These are phyloP conservation scores for Arctia plantaginis DNA, from an alignment of 2,888 invertebrate species.

Conservation along the genomic window DNA sequence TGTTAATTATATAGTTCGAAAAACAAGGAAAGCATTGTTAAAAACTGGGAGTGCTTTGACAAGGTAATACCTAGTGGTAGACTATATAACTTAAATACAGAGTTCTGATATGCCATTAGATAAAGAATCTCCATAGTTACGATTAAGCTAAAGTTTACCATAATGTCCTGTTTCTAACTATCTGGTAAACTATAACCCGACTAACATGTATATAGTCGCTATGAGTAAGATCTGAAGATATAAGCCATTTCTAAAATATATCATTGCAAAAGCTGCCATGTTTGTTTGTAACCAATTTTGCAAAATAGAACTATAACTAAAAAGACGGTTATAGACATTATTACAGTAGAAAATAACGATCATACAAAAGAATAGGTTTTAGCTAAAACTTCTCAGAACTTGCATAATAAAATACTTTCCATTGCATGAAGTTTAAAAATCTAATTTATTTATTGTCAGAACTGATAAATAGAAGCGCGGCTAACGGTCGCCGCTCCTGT, in stretches of 20 bases:
- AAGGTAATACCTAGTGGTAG: too few relatives aligned
- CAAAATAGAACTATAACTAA: not conserved
- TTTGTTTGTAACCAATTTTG: not conserved
- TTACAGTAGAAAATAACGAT: not conserved
- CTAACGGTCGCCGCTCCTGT: conserved; percentile 22
- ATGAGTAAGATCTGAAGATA: too few relatives aligned
- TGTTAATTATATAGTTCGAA: too few relatives aligned
- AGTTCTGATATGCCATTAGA: too few relatives aligned
- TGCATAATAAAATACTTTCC: conserved; percentile 16
- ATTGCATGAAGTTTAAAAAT: conserved; percentile 27
- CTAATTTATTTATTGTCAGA: conserved; percentile 55
- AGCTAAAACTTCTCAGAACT: not conserved
- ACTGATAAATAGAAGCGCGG: conserved; percentile 28
- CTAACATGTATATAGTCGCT: not conserved
- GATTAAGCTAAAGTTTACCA: too few relatives aligned
- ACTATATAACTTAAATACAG: too few relatives aligned
- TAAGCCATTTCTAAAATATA: not conserved
- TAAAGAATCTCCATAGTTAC: too few relatives aligned
- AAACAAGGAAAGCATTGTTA: too few relatives aligned
- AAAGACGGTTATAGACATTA: not conserved
- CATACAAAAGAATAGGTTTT: not conserved
- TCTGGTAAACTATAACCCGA: not conserved
- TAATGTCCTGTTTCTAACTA: too few relatives aligned
- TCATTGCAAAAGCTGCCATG: not conserved
- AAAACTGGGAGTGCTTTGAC: too few relatives aligned